phyloP scores from a whole-genome alignment of 2,888 invertebrate genomes.

The Caenorhabditis panamensis region DNA sequence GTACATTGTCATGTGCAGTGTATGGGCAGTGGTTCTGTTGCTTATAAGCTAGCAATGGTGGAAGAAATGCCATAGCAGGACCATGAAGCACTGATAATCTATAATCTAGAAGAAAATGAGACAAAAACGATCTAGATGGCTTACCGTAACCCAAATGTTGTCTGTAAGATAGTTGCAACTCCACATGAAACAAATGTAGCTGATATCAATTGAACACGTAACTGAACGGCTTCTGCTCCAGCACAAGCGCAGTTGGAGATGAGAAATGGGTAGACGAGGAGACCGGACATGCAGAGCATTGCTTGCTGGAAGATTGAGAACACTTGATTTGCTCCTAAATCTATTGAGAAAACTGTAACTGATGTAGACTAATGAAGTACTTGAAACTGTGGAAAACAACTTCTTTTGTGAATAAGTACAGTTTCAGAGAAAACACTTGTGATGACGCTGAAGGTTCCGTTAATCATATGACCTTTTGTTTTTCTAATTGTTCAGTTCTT shows the following conservation, averaged over 20 bases:
- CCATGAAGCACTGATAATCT: slow-evolving; percentile 77
- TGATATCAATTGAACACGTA: slow-evolving; percentile 76
- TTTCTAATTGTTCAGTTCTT: too few species aligned
- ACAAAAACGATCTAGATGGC: neutral
- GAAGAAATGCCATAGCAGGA: slow-evolving; percentile 77
- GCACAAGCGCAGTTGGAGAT: slow-evolving; percentile 75
- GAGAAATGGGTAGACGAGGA: slow-evolving; percentile 75
- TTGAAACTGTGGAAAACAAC: too few species aligned
- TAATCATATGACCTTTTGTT: too few species aligned
- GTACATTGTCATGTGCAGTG: slow-evolving; percentile 66
- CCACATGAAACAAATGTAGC: slow-evolving; percentile 77
- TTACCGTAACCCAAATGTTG: slow-evolving; percentile 75
- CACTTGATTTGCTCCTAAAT: too few species aligned
- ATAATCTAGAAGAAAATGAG: slow-evolving; percentile 15
- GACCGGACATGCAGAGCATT: slow-evolving; percentile 76
- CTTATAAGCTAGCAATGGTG: slow-evolving; percentile 74
- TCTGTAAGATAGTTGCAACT: slow-evolving; percentile 76
- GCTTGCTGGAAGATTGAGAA: slow-evolving; percentile 70
- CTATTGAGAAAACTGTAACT: too few species aligned
- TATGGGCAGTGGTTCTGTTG: slow-evolving; percentile 67
- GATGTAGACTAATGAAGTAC: too few species aligned
- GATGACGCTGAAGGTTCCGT: too few species aligned
- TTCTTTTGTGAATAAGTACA: too few species aligned
- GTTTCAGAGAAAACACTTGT: too few species aligned
- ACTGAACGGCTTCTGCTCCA: slow-evolving; percentile 70